Evolutionary conservation across 2,888 invertebrate species (phyloP), one percentile per base, ranked within the genome.

Genomic region (Drosophila niveifrons): DNA sequence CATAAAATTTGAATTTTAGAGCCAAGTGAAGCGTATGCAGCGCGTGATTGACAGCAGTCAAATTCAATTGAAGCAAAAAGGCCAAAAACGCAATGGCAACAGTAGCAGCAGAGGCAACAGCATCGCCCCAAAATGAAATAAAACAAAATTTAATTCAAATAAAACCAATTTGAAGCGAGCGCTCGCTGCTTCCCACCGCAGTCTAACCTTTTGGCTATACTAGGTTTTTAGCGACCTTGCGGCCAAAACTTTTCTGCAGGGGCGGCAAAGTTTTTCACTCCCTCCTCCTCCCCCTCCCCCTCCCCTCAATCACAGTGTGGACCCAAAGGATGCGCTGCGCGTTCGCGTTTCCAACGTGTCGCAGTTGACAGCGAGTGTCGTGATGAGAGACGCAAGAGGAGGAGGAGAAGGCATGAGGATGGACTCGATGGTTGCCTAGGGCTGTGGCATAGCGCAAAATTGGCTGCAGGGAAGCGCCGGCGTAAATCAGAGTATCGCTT

Each of bases 1-100:
- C 85, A 86, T 86, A 86, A 84, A 86, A 86, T 86, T 88, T 87
- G 85, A 86, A 87, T 86, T 86, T 86, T 79, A 85, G 82, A 85
- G 85, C 58, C 82, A 82, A 87, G 74, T 75, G 88, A 82, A 88
- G 88, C 85, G 85, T 87, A 86, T 86, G 88, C 82, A 85, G 72
- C 85, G 77, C 85, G 85, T 86, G 85, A 86, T 86, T 86, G 85
- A 87, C 85, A 86, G 85, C 88, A 86, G 82, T 88, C 85, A 82
- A 86, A 86, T 86, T 86, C 85, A 88, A 86, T 86, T 86, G 85
- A 82, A 84, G 70, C 67, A 80, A 72, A 73, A 78, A 67, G 61
- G 61, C 58, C 64, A 64, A 66, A 73, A 23, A 66, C 66, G 75
- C 66, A 75, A 56, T 51, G 50, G 55, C 51, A 41, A 41, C 36